Evolutionary conservation across 2,113 vertebrate genomes (phyloP).

Genomic region (Sapayoa aenigma): DNA sequence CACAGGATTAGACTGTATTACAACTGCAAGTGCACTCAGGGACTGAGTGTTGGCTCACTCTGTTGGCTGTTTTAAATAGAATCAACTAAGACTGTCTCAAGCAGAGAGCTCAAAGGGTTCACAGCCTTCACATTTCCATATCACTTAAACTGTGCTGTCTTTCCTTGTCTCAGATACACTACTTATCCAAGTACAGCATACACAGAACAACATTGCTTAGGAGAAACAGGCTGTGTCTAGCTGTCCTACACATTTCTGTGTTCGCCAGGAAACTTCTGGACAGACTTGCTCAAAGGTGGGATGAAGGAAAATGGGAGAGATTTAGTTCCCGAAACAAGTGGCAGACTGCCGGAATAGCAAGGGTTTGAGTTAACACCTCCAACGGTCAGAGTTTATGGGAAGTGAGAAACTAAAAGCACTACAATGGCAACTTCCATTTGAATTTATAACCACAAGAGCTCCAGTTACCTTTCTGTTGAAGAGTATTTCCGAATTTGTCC

Average conservation of each 20-base stretch:
- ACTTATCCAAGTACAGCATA: neutral
- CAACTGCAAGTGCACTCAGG: neutral
- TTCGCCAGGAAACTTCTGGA: neutral
- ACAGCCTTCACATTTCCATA: neutral
- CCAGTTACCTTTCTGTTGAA: constrained; percentile 92
- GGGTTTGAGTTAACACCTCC: neutral
- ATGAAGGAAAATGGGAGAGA: neutral
- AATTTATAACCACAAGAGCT: neutral
- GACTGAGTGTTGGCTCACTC: no score
- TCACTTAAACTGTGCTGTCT: neutral
- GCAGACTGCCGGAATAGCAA: neutral
- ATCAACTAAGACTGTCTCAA: neutral
- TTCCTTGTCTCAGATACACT: neutral
- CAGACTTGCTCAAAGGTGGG: neutral
- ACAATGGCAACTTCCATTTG: neutral
- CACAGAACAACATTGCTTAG: neutral
- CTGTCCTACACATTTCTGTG: neutral
- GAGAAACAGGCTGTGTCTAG: neutral
- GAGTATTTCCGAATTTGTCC: constrained; percentile 94
- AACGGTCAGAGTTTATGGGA: neutral
- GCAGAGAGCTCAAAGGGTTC: neutral
- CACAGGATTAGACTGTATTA: constrained; percentile 21
- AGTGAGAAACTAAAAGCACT: neutral
- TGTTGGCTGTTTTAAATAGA: constrained; percentile 32
- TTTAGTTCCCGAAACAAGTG: neutral